Base-by-base conservation (phyloP, 2,797 vertebrate genomes). In the Xenentodon cancila region DNA sequence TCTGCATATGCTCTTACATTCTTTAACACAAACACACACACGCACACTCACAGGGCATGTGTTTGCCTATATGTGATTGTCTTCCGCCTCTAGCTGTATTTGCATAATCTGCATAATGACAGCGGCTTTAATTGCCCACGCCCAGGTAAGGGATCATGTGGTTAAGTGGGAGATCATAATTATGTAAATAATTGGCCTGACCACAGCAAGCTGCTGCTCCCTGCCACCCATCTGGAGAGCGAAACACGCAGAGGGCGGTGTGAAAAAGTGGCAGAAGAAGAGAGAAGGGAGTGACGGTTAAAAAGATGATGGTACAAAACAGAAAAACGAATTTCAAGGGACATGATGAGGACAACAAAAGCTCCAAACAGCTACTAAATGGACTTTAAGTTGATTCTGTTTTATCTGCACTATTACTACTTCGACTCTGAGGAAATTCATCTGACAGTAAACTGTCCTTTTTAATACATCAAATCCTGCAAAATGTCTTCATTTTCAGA, bases 121-220 rank as follows among this genome's bases (percentile, higher is more conserved):
- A 93, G 92, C n/a, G 90, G 91, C 94, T 95, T 96, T 96, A 97
- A 96, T 97, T 91, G 96, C 94, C 94, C 93, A 92, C 94, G 90
- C 95, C 95, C 96, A 96, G 94, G 95, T 94, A 95, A 94, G 94
- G 95, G 95, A 98, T 98, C 96, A 96, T 97, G 96, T 97, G 97
- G 96, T 96, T 97, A 97, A 97, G 96, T 97, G 95, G 96, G 95
- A 97, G 96, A 97, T 97, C 95, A 97, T 97, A 96, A 97, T 98
- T 96, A 97, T 95, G 95, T 95, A 96, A 97, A 96, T 97, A 97
- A 97, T 96, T 96, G 96, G 93, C 95, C 96, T 96, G 95, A 96
- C 95, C 95, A 94, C 91, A 92, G 94, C 96, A 97, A 96, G 96
- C 96, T 96, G 95, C 94, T 95, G 19, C 94, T 93, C 94, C 94